Base-by-base conservation (phyloP, 1,140 invertebrate species). In the Lasioglossum albipes region DNA sequence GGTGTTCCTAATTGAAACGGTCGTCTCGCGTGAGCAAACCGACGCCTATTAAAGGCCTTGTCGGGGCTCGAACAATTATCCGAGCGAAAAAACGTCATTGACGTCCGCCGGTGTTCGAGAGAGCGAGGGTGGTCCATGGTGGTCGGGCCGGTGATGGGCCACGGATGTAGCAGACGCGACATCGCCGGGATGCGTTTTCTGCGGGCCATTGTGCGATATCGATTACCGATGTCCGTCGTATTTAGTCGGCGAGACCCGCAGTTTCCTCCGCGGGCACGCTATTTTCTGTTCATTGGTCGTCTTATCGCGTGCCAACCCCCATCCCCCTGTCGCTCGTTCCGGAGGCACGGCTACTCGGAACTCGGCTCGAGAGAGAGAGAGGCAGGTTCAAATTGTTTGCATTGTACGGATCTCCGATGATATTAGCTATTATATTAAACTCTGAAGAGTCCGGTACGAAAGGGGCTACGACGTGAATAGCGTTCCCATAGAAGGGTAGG, bases 371-470 rank as follows among this genome's bases (percentile, higher is more conserved):
- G 54, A 36, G 13, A 4, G 31, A 68, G 42, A 57, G 65, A 62
- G 41, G 52, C 75, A 85, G 81, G 84, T 87, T 90, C 82, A 86
- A 90, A 89, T 89, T 90, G 89, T 90, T 90, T 90, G 89, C 87
- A 90, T 90, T 89, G 88, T 90, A 79, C 85, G 84, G 85, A 90
- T 90, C 85, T 85, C 84, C 87, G 85, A 85, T 88, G 85, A 88
- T 90, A 90, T 90, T 90, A 89, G 83, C 87, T 78, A 89, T 90
- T 90, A 89, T 90, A 90, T 89, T 89, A 90, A 90, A 90, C 89
- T 90, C 85, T 82, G 81, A 88, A 85, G 88, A 85, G 83, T 76
- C 86, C 83, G 75, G 79, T 18, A 74, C 64, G 84, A 80, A 83
- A 71, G 76, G 78, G 78, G 69, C 67, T 66, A 82, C 54, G 64